phyloP scores from a whole-genome alignment of 2,888 invertebrate species.

The Branchipolynoe longqiensis region DNA sequence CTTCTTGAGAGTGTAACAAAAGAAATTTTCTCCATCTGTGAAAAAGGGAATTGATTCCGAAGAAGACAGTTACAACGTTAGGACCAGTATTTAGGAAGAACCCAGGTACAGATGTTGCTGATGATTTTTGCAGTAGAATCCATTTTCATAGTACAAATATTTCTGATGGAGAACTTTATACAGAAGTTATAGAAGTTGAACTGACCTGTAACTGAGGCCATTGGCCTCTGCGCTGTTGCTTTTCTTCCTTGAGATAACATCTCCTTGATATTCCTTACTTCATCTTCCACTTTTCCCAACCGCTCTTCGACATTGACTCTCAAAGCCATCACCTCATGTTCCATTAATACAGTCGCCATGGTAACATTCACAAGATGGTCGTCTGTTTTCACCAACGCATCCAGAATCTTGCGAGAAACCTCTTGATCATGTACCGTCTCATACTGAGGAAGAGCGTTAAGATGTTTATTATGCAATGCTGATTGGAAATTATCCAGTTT shows the following conservation, averaged over 20 bases:
- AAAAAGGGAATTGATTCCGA: too few relatives aligned
- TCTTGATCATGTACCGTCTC: neutral
- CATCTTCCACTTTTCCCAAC: slow-evolving; percentile 4
- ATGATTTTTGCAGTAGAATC: too few relatives aligned
- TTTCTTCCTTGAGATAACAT: neutral
- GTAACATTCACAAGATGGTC: slow-evolving; percentile 25
- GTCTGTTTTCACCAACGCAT: slow-evolving; percentile 14
- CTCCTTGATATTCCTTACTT: neutral
- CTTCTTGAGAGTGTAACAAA: too few relatives aligned
- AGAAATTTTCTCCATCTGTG: too few relatives aligned
- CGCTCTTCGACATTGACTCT: neutral
- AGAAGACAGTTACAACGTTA: too few relatives aligned
- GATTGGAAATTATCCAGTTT: neutral
- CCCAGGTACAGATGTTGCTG: too few relatives aligned
- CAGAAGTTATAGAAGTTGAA: too few relatives aligned
- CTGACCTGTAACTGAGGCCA: neutral
- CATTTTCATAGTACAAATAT: too few relatives aligned
- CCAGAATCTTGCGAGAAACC: neutral
- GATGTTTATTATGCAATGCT: neutral
- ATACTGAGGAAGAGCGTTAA: neutral
- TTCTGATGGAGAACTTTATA: too few relatives aligned
- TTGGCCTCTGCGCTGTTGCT: neutral
- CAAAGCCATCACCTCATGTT: neutral
- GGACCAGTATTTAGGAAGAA: too few relatives aligned
- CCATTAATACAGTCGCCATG: slow-evolving; percentile 32